phyloP scores from a whole-genome alignment of 2,113 vertebrate genomes.

The Psittacus erithacus region DNA sequence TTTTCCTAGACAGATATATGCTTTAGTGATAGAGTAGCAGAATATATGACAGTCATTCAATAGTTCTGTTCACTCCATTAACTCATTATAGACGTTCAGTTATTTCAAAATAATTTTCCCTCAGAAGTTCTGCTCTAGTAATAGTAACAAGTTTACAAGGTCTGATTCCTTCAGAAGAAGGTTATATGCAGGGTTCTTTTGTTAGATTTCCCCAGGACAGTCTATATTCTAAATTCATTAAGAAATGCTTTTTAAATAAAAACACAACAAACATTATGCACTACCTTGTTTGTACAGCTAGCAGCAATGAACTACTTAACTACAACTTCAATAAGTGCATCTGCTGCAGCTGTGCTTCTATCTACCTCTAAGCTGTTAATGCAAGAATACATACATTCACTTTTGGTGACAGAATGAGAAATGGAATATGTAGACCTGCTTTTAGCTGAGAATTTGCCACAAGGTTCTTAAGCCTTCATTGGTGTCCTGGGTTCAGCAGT shows the following conservation, averaged over 20 bases:
- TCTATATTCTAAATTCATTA: not conserved
- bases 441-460: not conserved
- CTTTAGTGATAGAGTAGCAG: not conserved
- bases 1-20: not conserved
- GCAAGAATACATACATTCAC: not conserved
- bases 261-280: not conserved
- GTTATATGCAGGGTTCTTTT: not conserved
- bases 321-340: not conserved
- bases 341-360: not conserved
- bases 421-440: not conserved
- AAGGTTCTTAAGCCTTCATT: not conserved
- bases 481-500: no score
- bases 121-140: not conserved
- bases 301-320: not conserved
- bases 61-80: not conserved
- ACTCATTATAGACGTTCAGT: not conserved
- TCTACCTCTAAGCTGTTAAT: conserved; percentile 12
- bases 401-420: conserved; percentile 15
- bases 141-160: not conserved
- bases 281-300: not conserved
- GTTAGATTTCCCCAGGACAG: not conserved
- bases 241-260: not conserved
- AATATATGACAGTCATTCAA: not conserved
- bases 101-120: not conserved
- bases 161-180: not conserved